Base-by-base conservation (phyloP, 2,113 vertebrate species). In the Dascyllus trimaculatus region DNA sequence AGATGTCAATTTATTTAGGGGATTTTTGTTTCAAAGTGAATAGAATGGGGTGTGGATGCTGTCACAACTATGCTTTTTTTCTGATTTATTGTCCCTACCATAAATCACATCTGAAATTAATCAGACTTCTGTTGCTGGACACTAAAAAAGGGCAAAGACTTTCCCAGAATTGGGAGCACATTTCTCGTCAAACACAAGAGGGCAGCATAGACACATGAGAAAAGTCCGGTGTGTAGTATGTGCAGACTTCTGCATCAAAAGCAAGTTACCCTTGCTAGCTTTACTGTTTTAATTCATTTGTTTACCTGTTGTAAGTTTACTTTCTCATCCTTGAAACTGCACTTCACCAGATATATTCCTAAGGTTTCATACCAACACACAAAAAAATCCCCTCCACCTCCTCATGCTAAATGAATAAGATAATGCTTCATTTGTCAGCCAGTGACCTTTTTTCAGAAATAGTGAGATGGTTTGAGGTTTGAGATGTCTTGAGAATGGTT, bases 391-490 rank as follows among this genome's bases (percentile, higher is more conserved):
- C 8, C 25, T 15, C 7, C 19, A 48, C 17, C 2, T 1, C 3
- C 4, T 66, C 25, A 35, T 46, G 18, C 15, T 5, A 24, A 58
- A 58, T 67, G 18, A 43, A 5, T 18, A 22, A 24, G 25, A 49
- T 11, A 21, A 38, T 43, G 11, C 51, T 56, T 11, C 0, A 1
- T 45, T 52, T 80, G n/a, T 73, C 22, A 40, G 66, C 40, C 32
- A 81, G 43, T 82, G 74, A 90, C 85, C 86, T 88, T 85, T n/a
- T 82, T 73, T 76, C 66, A 65, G 75, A 82, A 54, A 2, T 51
- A 64, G 5, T 22, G 46, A 84, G 71, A 81, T 11, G 22, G 2
- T 82, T 74, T 76, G 29, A 71, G 64, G 51, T 78, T 52, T 71
- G 19, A 59, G 51, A 73, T 81, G 66, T 89, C 71, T 76, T 64